A percentile compares a stretch with the other conserved stretches of the same genome.
Conservation (phyloP, 1,140 invertebrate genomes). For the Parapsyche elsis region DNA sequence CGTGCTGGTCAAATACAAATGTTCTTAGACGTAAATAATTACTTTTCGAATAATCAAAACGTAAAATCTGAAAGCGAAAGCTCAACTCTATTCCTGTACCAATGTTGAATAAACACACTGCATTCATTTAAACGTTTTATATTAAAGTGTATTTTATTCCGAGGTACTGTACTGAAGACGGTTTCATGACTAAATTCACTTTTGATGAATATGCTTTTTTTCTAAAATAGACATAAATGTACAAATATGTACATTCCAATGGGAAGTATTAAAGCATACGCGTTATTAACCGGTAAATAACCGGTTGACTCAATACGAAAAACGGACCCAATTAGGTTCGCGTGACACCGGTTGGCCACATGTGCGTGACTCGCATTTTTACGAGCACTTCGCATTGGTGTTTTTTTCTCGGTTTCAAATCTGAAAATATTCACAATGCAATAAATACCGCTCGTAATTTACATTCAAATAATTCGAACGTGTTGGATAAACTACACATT, state of each 20-base stretch:
- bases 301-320: slow-evolving; percentile 3
- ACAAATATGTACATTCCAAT: too few relatives aligned
- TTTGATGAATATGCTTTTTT: too few relatives aligned
- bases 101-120: too few relatives aligned
- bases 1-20: not conserved
- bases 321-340: slow-evolving; percentile 18
- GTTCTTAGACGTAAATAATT: not conserved
- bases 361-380: slow-evolving; percentile 12
- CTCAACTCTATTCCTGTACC: not conserved
- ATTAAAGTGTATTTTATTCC: too few relatives aligned
- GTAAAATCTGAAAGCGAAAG: not conserved
- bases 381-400: not conserved
- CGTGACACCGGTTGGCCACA: slow-evolving; percentile 19
- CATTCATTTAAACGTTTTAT: too few relatives aligned
- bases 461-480: too few relatives aligned
- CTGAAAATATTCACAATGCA: too few relatives aligned
- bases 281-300: not conserved
- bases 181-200: too few relatives aligned
- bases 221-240: not conserved
- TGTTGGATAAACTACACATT: too few relatives aligned
- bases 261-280: not conserved
- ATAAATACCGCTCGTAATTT: too few relatives aligned
- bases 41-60: not conserved
- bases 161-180: too few relatives aligned
- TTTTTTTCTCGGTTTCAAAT: too few relatives aligned